Conservation (phyloP, 2,113 vertebrate species). For the Datnioides undecimradiatus region DNA sequence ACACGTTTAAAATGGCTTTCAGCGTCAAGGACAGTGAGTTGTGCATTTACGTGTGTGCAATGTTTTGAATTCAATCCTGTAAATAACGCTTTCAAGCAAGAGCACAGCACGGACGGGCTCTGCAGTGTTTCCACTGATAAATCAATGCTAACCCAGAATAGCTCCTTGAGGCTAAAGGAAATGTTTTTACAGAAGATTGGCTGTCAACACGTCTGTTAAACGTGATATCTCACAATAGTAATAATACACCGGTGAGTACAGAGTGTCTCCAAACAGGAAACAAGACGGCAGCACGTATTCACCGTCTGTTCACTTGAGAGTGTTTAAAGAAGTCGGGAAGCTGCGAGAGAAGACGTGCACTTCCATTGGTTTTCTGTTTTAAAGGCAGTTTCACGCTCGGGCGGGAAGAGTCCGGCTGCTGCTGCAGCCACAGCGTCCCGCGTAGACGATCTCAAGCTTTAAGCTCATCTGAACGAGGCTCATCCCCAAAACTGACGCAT, state of each 20-base stretch:
- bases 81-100: not conserved
- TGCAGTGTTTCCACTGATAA: not conserved
- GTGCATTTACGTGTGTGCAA: not conserved
- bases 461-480: not conserved
- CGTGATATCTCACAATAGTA: not conserved
- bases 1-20: constrained; percentile 37
- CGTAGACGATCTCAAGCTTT: not conserved
- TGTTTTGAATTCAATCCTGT: not conserved
- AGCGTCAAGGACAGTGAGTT: constrained; percentile 2
- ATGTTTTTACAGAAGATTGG: not conserved
- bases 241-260: not conserved
- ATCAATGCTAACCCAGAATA: not conserved
- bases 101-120: not conserved
- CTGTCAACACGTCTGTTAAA: constrained; percentile 13
- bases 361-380: not conserved
- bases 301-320: not conserved
- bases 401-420: not conserved
- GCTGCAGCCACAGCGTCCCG: not conserved
- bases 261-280: not conserved
- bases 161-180: not conserved
- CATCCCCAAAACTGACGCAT: not conserved
- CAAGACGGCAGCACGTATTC: not conserved
- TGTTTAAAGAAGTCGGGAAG: not conserved
- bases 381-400: not conserved
- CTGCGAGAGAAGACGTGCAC: not conserved